phyloP scores from a whole-genome alignment of 2,113 vertebrate genomes.

The Siniperca knerii region DNA sequence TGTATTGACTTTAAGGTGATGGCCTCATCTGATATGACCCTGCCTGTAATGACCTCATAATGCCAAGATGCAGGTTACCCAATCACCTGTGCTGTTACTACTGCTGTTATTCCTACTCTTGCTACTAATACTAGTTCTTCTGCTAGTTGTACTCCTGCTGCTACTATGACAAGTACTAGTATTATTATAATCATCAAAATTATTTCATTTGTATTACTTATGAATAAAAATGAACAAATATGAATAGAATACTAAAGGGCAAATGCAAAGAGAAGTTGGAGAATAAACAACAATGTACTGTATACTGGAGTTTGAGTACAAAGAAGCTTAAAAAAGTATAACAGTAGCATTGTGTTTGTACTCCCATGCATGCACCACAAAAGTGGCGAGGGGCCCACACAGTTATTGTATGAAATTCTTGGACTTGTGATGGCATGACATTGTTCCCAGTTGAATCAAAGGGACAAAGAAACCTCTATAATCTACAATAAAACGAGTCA shows the following conservation, averaged over 20 bases:
- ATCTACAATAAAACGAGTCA: neutral
- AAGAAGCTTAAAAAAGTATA: neutral
- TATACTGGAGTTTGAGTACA: neutral
- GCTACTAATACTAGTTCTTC: neutral
- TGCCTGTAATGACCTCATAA: neutral
- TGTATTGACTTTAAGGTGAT: neutral
- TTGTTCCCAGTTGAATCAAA: constrained; percentile 19
- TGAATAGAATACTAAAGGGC: neutral
- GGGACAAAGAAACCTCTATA: constrained; percentile 34
- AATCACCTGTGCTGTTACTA: neutral
- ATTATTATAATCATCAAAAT: neutral
- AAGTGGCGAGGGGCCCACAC: constrained; percentile 10
- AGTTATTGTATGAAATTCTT: constrained; percentile 13
- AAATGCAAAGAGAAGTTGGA: neutral
- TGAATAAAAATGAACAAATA: neutral
- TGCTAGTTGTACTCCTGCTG: neutral
- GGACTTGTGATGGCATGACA: constrained; percentile 3
- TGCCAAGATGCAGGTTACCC: neutral
- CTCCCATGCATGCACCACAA: constrained; percentile 3
- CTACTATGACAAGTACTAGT: too few species aligned
- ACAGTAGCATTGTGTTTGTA: constrained; percentile 14
- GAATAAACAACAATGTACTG: neutral
- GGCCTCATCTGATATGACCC: neutral
- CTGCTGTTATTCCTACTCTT: neutral
- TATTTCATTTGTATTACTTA: neutral